Base-by-base conservation (phyloP, 2,113 vertebrate species). In the Delphinapterus leucas region DNA sequence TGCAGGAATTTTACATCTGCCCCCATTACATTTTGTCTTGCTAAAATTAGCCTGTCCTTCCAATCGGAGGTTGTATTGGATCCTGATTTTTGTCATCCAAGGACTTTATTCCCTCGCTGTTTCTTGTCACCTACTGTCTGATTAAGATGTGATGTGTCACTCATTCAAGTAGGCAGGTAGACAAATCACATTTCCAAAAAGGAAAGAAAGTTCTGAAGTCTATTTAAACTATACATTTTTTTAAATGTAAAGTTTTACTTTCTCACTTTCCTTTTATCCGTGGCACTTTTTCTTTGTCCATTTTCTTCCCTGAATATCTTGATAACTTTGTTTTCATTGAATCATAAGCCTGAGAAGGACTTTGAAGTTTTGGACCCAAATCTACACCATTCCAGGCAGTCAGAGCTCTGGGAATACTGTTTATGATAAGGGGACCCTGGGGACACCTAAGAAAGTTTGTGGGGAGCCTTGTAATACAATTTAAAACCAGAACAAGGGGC, bases 361-460 rank as follows among this genome's bases (percentile, higher is more conserved):
- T 96, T 67, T 47, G 81, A 89, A 81, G n/a, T 92, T 70, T 94
- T 86, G 33, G 10, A 67, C 33, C 67, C 36, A 94, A 70, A 44
- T 93, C 26, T n/a, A 28, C 4, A 80, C 44, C 44, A 55, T 58
- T 79, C 28, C 5, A 67, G 70, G 41, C 47, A 58, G 31, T 14
- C 20, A 36, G 68, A 10, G 25, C 38, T 84, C n/a, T 38, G 33
- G 58, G 17, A 73, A 77, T 49, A 60, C 15, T 41, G 3, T 70
- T 21, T 73, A 1, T 88, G 49, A 77, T 14, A 53, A 93, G 80
- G 65, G 20, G 14, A 63, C 10, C 13, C 12, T 74, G 44, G 21
- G 44, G 25, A 5, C 36, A 38, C 61, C 20, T 28, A 3, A 44
- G 47, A 73, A 95, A 65, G 23, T 53, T 63, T 21, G 41, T 74